Conservation (phyloP, 2,113 vertebrate genomes). For the Grallaria varia region DNA sequence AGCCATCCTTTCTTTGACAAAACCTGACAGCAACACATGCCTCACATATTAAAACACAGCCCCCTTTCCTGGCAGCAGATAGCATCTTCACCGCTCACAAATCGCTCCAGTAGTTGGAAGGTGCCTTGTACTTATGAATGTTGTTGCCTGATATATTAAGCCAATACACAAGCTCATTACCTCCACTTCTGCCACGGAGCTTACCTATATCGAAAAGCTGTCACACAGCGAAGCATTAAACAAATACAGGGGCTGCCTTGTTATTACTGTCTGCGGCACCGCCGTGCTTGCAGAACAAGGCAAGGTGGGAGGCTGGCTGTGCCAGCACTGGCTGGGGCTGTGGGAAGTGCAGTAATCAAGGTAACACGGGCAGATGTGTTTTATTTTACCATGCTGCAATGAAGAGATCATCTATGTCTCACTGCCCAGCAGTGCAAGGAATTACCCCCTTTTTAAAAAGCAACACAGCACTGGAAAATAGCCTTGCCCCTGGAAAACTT, state of each 20-base stretch:
- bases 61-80: background rate
- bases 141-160: constrained; percentile 50
- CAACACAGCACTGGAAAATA: background rate
- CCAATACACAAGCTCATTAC: constrained; percentile 55
- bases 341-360: background rate
- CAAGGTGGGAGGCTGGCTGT: background rate
- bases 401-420: background rate
- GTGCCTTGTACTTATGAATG: background rate
- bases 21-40: background rate
- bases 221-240: constrained; percentile 19
- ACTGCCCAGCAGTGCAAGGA: background rate
- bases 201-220: constrained; percentile 49
- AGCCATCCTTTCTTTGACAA: background rate
- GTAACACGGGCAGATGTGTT: accelerated
- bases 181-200: background rate
- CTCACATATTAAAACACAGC: background rate
- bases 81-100: constrained; percentile 4
- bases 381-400: background rate
- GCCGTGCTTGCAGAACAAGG: background rate
- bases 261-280: background rate
- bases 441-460: background rate
- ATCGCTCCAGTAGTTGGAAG: background rate
- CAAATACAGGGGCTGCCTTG: constrained; percentile 1
- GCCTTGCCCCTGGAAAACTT: background rate
- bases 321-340: accelerated